Conservation (phyloP, 2,113 vertebrate genomes). For the Cyanoliseus patagonus region DNA sequence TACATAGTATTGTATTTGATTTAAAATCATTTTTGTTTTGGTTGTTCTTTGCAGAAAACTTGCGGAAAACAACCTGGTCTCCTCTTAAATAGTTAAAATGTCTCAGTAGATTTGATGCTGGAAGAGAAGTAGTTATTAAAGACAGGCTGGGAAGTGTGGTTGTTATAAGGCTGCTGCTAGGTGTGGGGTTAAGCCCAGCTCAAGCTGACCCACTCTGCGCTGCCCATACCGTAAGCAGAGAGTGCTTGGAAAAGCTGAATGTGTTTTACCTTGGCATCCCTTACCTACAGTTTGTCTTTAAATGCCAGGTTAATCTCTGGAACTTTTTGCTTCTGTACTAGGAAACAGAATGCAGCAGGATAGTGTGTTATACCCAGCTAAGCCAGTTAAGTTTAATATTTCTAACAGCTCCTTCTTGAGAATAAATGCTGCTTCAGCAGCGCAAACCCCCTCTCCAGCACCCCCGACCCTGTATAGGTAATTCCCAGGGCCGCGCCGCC, state of each 20-base stretch:
- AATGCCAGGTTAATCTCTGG: background rate
- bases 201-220: fast-evolving
- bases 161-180: background rate
- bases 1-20: background rate
- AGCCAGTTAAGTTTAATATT: background rate
- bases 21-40: background rate
- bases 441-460: background rate
- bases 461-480: background rate
- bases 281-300: background rate
- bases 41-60: background rate
- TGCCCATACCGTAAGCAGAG: fast-evolving
- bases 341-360: background rate
- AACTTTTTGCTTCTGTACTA: background rate
- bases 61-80: fast-evolving
- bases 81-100: background rate
- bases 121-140: background rate
- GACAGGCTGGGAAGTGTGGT: background rate
- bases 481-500: fast-evolving
- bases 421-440: background rate
- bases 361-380: background rate
- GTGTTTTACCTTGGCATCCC: background rate
- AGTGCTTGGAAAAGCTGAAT: fast-evolving
- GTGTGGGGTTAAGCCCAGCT: background rate
- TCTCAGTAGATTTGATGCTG: background rate
- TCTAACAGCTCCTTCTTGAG: background rate